Evolutionary conservation across 2,113 vertebrate genomes (phyloP), one percentile per base, ranked within the genome.

Genomic region (Melanerpes formicivorus): DNA sequence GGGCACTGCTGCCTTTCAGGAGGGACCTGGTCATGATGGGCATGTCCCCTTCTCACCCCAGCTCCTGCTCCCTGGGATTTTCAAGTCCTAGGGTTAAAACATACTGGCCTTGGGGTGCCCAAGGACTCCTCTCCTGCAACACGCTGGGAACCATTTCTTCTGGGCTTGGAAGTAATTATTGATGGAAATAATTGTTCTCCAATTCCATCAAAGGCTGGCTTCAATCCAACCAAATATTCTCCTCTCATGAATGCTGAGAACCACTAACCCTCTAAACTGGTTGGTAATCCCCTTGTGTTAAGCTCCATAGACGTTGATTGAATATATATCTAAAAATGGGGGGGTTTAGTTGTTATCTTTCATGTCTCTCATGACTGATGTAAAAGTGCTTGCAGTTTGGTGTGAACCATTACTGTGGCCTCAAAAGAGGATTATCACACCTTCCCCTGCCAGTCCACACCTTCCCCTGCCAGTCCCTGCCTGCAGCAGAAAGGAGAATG

Each of bases 141-240:
- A 2, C 4, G 0, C 87, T 30, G 56, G 58, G 76, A 85, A 55
- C 54, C 30, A 10, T 94, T 92, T 90, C 91, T 91, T 88, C 82
- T 92, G 88, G 63, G 85, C 59, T 88, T 85, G 70, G 60, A 87
- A 86, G 87, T 79, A 87, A 83, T 92, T 95, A 96, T 96, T 94
- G 95, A 96, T 96, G 87, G 84, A 91, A 94, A 97, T 96, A 96
- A 97, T 95, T 96, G 94, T 96, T 95, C 56, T 96, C 91, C 95
- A 84, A 96, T 96, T 88, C 90, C 87, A 96, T 95, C 95, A 95
- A 93, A 95, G 93, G 56, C 76, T 95, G 92, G 92, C 90, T 91
- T 84, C 58, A 18, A 32, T 93, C 95, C 95, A 95, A 77, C 85
- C 66, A 46, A 93, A 88, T 81, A 73, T 56, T 91, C 70, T 87